A percentile compares a stretch with the other conserved stretches of the same genome.
Evolutionary conservation across 2,888 invertebrate genomes (phyloP).

Genomic region (Alentia gelatinosa): DNA sequence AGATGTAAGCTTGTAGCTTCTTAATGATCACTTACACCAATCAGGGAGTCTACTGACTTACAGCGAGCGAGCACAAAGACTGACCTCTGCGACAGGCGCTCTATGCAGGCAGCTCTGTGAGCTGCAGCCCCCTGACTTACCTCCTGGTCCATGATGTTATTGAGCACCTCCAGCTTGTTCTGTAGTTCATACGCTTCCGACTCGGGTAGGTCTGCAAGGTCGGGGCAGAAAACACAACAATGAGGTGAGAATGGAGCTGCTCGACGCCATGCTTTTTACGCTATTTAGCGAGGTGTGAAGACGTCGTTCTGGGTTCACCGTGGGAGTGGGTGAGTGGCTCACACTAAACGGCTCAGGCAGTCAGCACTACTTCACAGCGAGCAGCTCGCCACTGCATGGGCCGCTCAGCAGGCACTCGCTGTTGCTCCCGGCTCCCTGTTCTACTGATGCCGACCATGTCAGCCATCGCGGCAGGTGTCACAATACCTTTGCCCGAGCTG

Average conservation of each 20-base stretch:
- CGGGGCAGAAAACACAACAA: background rate
- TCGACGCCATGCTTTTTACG: background rate
- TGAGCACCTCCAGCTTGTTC: constrained; percentile 93
- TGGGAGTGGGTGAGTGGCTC: background rate
- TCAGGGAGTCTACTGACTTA: background rate
- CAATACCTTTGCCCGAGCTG: background rate
- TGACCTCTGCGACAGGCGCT: background rate
- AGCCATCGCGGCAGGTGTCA: background rate
- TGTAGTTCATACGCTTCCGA: constrained; percentile 93
- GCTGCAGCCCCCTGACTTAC: constrained; percentile 68
- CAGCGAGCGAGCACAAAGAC: background rate
- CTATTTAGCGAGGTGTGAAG: background rate
- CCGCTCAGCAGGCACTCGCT: background rate
- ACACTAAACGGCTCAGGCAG: background rate
- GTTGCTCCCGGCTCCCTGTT: background rate
- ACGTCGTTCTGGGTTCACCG: background rate
- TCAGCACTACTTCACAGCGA: background rate
- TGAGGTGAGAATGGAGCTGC: background rate
- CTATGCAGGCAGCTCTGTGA: background rate
- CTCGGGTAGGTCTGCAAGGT: constrained; percentile 89
- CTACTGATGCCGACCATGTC: background rate
- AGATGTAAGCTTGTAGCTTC: too few relatives aligned
- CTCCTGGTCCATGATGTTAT: constrained; percentile 94
- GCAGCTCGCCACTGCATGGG: background rate
- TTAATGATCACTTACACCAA: background rate